Conservation (phyloP, 2,113 vertebrate species). For the Catagonus wagneri region DNA sequence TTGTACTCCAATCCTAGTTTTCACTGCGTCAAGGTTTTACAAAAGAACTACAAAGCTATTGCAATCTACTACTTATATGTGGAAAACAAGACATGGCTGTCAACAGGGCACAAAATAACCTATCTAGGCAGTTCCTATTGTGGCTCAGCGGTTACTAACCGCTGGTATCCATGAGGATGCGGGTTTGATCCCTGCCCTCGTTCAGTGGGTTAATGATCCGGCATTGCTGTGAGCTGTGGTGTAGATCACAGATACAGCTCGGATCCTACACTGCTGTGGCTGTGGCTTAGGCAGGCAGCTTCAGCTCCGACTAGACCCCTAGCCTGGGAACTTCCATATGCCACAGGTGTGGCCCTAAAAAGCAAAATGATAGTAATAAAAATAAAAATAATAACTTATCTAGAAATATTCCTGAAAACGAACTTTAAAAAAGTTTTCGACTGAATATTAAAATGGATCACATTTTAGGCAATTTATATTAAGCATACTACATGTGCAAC, state of each 20-base stretch:
- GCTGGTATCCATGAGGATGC: too few species aligned
- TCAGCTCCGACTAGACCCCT: too few species aligned
- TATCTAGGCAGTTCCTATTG: background rate
- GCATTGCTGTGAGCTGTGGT: too few species aligned
- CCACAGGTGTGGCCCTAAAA: too few species aligned
- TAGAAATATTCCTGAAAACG: conserved; percentile 41
- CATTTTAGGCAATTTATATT: conserved; percentile 41
- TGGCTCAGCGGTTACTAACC: too few species aligned
- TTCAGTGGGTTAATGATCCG: too few species aligned
- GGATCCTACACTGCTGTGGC: too few species aligned
- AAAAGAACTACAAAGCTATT: conserved; percentile 49
- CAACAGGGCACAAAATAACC: conserved; percentile 55
- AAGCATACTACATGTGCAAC: background rate
- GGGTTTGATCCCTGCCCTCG: too few species aligned
- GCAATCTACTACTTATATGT: conserved; percentile 19
- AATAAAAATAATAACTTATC: background rate
- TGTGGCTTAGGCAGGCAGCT: too few species aligned
- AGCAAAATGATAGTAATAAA: too few species aligned
- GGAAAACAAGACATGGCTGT: conserved; percentile 43
- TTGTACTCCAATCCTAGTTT: background rate
- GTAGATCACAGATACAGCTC: too few species aligned
- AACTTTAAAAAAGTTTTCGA: conserved; percentile 42
- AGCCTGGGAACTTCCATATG: too few species aligned
- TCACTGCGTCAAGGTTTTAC: background rate
- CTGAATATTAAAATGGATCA: conserved; percentile 43